These are phyloP conservation scores for Bembecia ichneumoniformis DNA, from an alignment of 2,888 invertebrate species.

Conservation along the genomic window DNA sequence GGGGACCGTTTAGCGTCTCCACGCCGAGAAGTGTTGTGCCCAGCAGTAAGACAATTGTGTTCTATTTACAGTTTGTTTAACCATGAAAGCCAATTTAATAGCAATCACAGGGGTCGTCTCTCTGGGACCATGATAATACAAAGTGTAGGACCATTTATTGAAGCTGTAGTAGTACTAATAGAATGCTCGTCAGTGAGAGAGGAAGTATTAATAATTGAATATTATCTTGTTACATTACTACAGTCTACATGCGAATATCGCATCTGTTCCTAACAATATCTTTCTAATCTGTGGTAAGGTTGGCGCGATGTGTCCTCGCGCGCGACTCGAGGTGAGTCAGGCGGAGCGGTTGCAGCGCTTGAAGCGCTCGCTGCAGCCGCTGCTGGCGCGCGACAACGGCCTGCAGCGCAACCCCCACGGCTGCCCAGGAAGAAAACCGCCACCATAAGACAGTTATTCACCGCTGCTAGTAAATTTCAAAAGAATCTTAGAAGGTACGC, in stretches of 20 bases:
- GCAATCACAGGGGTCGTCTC: too few species aligned
- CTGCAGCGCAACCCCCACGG: conserved; percentile 75
- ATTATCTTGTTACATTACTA: too few species aligned
- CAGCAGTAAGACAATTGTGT: conserved; percentile 77
- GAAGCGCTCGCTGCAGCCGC: conserved; percentile 77
- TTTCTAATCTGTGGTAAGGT: conserved; percentile 64
- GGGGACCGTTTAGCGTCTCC: conserved; percentile 82
- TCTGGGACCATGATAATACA: too few species aligned
- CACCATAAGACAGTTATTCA: conserved; percentile 93
- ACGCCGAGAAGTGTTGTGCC: conserved; percentile 90
- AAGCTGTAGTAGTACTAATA: too few species aligned
- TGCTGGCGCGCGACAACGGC: conserved; percentile 37
- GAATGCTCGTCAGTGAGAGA: too few species aligned
- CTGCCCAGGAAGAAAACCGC: conserved; percentile 88
- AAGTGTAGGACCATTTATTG: too few species aligned
- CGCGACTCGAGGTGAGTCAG: conserved; percentile 69
- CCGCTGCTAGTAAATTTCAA: conserved; percentile 96
- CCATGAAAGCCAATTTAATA: too few species aligned
- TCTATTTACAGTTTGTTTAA: too few species aligned
- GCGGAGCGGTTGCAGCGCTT: conserved; percentile 79
- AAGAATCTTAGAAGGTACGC: conserved; percentile 87
- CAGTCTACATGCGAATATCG: too few species aligned
- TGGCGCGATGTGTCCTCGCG: conserved; percentile 88
- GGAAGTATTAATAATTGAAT: too few species aligned
- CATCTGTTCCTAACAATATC: too few species aligned